Evolutionary conservation across 2,888 invertebrate species (phyloP).

Genomic region (Eurytoma californica): DNA sequence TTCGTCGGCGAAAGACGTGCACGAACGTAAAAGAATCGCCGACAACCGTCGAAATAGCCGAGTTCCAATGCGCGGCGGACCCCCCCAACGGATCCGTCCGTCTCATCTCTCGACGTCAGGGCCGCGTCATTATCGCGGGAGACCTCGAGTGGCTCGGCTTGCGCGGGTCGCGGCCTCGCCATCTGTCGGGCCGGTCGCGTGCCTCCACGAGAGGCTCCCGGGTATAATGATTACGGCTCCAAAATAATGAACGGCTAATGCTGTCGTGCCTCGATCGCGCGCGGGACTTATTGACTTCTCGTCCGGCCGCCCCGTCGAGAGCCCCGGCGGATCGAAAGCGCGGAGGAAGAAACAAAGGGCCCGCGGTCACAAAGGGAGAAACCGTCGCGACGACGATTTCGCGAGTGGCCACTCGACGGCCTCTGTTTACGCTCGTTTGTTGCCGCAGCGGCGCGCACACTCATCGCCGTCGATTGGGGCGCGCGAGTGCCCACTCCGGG

Average conservation of each 20-base stretch:
- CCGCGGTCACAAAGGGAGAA: too few relatives aligned
- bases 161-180: conserved; percentile 60
- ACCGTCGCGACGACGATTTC: conserved; percentile 20
- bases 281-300: conserved; percentile 72
- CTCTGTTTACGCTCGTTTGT: neutral
- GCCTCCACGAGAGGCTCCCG: conserved; percentile 67
- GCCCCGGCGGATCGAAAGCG: neutral
- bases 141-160: neutral
- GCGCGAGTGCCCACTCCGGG: neutral
- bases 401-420: conserved; percentile 15
- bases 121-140: conserved; percentile 17
- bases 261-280: conserved; percentile 63
- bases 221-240: conserved; percentile 69
- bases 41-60: neutral
- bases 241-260: conserved; percentile 73
- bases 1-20: too few relatives aligned
- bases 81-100: conserved; percentile 23
- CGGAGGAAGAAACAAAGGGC: neutral
- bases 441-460: too few relatives aligned
- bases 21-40: too few relatives aligned
- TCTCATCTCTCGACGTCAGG: conserved; percentile 38
- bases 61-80: neutral
- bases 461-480: too few relatives aligned
- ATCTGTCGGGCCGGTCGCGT: conserved; percentile 72
- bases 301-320: conserved; percentile 54